Percentiles rank a stretch among this genome's conserved stretches.
Conservation (phyloP, 2,888 invertebrate species). For the Glyphotaelius pellucidus region DNA sequence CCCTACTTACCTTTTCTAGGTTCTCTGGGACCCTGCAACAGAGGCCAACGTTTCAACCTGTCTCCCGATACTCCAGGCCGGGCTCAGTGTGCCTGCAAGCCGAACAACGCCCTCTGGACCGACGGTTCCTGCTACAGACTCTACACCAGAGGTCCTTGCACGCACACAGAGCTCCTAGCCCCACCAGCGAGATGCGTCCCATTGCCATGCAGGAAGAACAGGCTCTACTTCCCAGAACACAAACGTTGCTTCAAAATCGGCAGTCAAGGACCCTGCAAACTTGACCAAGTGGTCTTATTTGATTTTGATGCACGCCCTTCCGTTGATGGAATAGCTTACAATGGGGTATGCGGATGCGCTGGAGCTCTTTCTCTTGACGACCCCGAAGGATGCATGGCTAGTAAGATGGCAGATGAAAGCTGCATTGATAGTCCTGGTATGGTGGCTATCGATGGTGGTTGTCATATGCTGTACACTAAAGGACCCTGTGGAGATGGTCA, state of each 20-base stretch:
- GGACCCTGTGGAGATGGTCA: conserved; percentile 87
- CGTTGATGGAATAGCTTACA: conserved; percentile 88
- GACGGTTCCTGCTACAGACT: conserved; percentile 86
- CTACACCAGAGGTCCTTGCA: conserved; percentile 89
- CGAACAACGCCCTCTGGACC: conserved; percentile 79
- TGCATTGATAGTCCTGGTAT: conserved; percentile 81
- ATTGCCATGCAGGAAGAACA: conserved; percentile 85
- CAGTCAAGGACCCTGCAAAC: conserved; percentile 84
- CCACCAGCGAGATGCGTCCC: conserved; percentile 82
- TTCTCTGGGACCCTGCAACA: conserved; percentile 78
- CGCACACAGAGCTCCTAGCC: conserved; percentile 81
- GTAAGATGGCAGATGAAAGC: conserved; percentile 69
- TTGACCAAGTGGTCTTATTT: conserved; percentile 86
- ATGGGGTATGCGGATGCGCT: conserved; percentile 88
- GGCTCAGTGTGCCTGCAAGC: conserved; percentile 84
- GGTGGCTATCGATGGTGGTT: conserved; percentile 82
- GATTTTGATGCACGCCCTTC: conserved; percentile 88
- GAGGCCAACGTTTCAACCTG: conserved; percentile 84
- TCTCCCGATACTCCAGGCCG: conserved; percentile 71
- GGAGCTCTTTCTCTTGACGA: conserved; percentile 72
- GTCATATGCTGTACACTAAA: conserved; percentile 86
- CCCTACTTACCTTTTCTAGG: not conserved
- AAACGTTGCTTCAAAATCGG: conserved; percentile 88
- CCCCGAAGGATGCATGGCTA: conserved; percentile 68
- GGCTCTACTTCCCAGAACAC: conserved; percentile 85